Evolutionary conservation across 1,140 invertebrate species (phyloP), one percentile per base, ranked within the genome.

Genomic region (Ectropis grisescens): DNA sequence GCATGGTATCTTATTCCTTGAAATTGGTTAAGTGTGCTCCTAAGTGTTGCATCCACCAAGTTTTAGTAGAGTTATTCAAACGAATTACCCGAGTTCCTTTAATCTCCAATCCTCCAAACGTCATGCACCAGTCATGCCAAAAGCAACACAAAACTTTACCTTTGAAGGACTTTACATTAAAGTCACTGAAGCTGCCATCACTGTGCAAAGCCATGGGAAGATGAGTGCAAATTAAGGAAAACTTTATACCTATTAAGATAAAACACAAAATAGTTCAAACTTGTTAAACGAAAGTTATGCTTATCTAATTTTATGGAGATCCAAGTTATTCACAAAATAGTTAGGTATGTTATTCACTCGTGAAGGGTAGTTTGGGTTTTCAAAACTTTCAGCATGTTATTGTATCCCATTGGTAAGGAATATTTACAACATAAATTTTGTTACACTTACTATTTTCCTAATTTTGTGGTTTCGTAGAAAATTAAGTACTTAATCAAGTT

Each of bases 61-160:
- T 46, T 33, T 27, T 23, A 23, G 33, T 42, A 16, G 25, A 37
- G 16, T n/a, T n/a, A n/a, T n/a, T n/a, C n/a, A n/a, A n/a, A n/a
- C n/a, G n/a, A n/a, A n/a, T n/a, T n/a, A 19, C 3, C 16, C 16
- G 3, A 19, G 16, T 22, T 14, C 16, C 8, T 34, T 46, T 46
- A 28, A 28, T 30, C 35, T n/a, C n/a, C n/a, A 36, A 32, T 26
- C 35, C 33, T 32, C 5, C 13, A 29, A 27, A 36, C 25, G 27
- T 32, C 57, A 56, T 53, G 52, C 62, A 52, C 52, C 43, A 33
- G 30, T 33, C 74, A 79, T 79, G 74, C 74, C 47, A 61, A 72
- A 80, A 80, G 75, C 75, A 75, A 72, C 56, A 74, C 49, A 70
- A 60, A 64, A 74, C 54, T 60, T 80, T 80, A 80, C 75, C 75